Percentiles rank a stretch among this genome's conserved stretches.
These are phyloP conservation scores for Motacilla tschutschensis DNA, from an alignment of 2,113 vertebrate genomes.

Conservation along the genomic window DNA sequence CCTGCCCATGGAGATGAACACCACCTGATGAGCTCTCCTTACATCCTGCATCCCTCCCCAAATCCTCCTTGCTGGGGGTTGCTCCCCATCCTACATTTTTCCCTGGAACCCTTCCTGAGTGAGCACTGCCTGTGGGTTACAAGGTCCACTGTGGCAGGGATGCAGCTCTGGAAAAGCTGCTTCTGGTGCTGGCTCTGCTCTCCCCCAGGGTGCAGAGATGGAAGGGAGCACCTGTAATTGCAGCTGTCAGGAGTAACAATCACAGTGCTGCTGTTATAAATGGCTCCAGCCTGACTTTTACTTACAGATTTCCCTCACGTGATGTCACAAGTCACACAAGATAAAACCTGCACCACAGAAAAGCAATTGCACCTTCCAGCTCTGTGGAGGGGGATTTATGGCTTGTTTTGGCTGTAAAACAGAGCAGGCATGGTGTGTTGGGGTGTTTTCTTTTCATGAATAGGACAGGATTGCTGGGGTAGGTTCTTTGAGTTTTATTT, in stretches of 20 bases:
- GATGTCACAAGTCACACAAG: background rate
- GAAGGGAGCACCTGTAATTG: slow-evolving; percentile 31
- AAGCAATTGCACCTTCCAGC: background rate
- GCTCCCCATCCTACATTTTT: background rate
- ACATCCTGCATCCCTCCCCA: background rate
- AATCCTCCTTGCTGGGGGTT: background rate
- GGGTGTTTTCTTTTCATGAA: background rate
- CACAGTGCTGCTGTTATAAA: background rate
- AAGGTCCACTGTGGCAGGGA: background rate
- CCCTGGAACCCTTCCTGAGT: background rate
- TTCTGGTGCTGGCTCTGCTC: background rate
- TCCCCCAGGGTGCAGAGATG: accelerated
- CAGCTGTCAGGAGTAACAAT: slow-evolving; percentile 47
- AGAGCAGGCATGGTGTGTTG: background rate
- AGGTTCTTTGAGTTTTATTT: background rate
- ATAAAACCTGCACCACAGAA: background rate
- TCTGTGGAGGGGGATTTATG: background rate
- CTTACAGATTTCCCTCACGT: slow-evolving; percentile 34
- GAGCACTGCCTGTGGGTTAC: background rate
- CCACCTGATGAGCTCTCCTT: background rate
- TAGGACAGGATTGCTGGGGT: background rate
- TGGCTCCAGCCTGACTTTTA: slow-evolving; percentile 40
- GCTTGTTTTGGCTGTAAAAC: background rate
- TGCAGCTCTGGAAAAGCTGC: background rate
- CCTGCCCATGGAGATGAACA: background rate